These are phyloP conservation scores for Zeus faber DNA, from an alignment of 2,113 vertebrate species.

Conservation along the genomic window DNA sequence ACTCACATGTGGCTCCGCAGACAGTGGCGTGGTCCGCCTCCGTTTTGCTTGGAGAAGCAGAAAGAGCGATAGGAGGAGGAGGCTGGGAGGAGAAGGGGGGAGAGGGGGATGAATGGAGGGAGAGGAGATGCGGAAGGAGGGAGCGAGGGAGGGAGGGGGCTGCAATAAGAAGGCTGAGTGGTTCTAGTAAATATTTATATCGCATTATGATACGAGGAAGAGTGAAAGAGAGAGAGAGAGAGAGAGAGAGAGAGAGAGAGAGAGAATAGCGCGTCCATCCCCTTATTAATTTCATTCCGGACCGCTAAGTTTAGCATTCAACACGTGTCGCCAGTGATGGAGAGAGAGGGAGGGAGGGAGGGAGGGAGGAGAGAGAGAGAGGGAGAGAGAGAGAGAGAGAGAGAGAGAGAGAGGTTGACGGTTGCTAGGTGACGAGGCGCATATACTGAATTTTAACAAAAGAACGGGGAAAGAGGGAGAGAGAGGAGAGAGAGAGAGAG, in stretches of 20 bases:
- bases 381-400: slow-evolving; percentile 63
- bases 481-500: slow-evolving; percentile 52
- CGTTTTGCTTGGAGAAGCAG: slow-evolving; percentile 76
- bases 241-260: slow-evolving; percentile 34
- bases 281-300: slow-evolving; percentile 79
- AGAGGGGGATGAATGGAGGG: slow-evolving; percentile 28
- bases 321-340: slow-evolving; percentile 83
- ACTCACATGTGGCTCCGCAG: slow-evolving; percentile 70
- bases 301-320: slow-evolving; percentile 86
- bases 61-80: slow-evolving; percentile 67
- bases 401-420: slow-evolving; percentile 75
- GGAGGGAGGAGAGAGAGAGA: slow-evolving; percentile 42
- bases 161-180: slow-evolving; percentile 69
- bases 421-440: slow-evolving; percentile 83
- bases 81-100: slow-evolving; percentile 52
- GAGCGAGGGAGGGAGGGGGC: slow-evolving; percentile 26
- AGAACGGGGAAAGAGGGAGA: slow-evolving; percentile 77
- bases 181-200: slow-evolving; percentile 83
- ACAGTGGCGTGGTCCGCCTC: slow-evolving; percentile 48
- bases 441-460: slow-evolving; percentile 88
- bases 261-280: slow-evolving; percentile 57
- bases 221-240: slow-evolving; percentile 44
- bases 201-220: slow-evolving; percentile 73
- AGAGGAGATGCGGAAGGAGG: slow-evolving; percentile 45
- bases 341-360: slow-evolving; percentile 58